Base-by-base conservation (phyloP, 2,797 vertebrate species). In the Chloroceryle amazona region DNA sequence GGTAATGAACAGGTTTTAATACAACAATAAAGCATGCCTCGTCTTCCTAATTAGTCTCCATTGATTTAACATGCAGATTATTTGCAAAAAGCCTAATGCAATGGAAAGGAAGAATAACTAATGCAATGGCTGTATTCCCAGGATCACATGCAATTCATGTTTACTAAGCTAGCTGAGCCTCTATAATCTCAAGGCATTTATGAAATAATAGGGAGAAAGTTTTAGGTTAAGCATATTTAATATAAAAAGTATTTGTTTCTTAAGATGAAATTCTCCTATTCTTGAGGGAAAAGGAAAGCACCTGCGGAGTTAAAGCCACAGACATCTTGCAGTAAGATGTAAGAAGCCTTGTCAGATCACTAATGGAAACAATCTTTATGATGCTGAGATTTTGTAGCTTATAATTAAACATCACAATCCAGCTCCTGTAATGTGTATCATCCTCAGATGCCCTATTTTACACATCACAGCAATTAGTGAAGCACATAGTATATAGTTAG, bases 111-210 rank as follows among this genome's bases (percentile, higher is more conserved):
- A 89, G 80, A 94, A 91, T 95, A 95, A 83, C n/a, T 87, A 90
- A 86, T 41, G 60, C 29, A 86, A 39, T 28, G 75, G 73, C 92
- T 97, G 55, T 89, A 85, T 87, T 95, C 89, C 90, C 65, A 92
- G 60, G 74, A 68, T 83, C 91, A 47, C 54, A 54, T 41, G 65
- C 71, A 86, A 91, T 94, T 94, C 71, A 84, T 90, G 91, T 80
- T 86, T 68, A 74, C 58, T 93, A 71, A 91, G 90, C 68, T 70
- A 73, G 57, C 33, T 46, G 73, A 93, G 72, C 84, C 70, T 96
- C 62, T 94, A 13, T 87, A 96, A 92, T 95, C 90, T 81, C 76
- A 92, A 81, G 51, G 82, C 67, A 9, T 93, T 97, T 89, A 96
- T 82, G 90, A 95, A 96, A 93, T 85, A 67, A 73, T 87, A 37